These are phyloP conservation scores for Trypoxylus dichotomus DNA, from an alignment of 1,140 invertebrate genomes.

Conservation along the genomic window DNA sequence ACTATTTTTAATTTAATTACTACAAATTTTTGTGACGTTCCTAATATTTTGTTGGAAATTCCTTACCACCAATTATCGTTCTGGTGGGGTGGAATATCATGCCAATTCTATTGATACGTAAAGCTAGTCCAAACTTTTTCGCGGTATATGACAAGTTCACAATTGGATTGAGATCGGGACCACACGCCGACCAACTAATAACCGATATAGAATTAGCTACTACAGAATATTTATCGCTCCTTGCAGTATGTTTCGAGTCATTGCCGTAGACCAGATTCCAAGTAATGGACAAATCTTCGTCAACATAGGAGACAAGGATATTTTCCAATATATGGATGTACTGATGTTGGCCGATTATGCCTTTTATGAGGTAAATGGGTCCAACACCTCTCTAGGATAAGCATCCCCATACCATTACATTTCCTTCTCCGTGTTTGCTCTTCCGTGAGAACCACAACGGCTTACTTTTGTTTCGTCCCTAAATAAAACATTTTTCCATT, in stretches of 20 bases:
- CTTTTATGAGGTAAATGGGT: neutral
- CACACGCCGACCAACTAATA: neutral
- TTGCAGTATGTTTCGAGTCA: neutral
- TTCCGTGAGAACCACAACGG: neutral
- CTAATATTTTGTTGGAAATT: no score
- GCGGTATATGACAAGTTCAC: neutral
- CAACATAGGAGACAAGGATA: neutral
- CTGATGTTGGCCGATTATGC: neutral
- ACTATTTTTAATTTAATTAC: no score
- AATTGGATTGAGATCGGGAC: slow-evolving; percentile 12
- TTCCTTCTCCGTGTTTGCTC: neutral
- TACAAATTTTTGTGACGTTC: no score
- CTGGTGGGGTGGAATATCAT: no score
- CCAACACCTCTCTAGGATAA: neutral
- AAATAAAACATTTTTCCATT: no score
- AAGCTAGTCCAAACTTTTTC: no score
- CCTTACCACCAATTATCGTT: no score
- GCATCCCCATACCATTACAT: no score
- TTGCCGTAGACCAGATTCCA: neutral
- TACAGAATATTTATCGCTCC: neutral
- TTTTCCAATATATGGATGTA: no score
- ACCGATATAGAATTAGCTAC: neutral
- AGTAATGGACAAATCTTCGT: no score
- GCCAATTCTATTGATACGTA: no score
- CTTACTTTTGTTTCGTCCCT: no score